These are phyloP conservation scores for Masnerella sp. DNA, from an alignment of 2,888 invertebrate genomes.

Conservation along the genomic window DNA sequence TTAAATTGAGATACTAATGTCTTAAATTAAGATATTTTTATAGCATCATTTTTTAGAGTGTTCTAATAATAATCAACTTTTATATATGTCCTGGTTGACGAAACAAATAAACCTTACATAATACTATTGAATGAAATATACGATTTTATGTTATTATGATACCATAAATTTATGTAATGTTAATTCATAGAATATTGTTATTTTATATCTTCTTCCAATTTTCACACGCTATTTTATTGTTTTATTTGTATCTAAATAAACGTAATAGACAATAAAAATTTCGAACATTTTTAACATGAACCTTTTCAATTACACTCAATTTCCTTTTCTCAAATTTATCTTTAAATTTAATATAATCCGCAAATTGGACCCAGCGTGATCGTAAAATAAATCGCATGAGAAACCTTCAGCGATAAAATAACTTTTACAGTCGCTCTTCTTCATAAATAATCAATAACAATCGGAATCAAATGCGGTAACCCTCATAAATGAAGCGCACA, in stretches of 20 bases:
- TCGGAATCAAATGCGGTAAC: neutral
- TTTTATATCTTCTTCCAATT: neutral
- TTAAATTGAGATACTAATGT: too few species aligned
- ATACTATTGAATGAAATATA: too few species aligned
- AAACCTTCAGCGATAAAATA: too few species aligned
- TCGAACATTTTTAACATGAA: neutral
- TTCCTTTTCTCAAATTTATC: neutral
- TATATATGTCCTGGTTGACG: too few species aligned
- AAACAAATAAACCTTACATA: too few species aligned
- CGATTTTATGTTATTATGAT: too few species aligned
- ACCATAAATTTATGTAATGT: neutral
- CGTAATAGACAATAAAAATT: neutral
- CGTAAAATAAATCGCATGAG: neutral
- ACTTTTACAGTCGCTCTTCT: neutral
- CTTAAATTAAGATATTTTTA: too few species aligned
- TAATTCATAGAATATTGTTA: neutral
- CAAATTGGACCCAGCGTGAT: neutral
- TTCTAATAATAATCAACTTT: too few species aligned
- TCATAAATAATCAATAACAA: neutral
- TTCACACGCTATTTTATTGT: too few species aligned
- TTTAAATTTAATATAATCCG: neutral
- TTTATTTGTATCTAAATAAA: neutral
- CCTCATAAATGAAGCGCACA: conserved; percentile 2
- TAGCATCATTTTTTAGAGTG: too few species aligned
- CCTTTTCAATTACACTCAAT: neutral